These are phyloP conservation scores for Nymphalis urticae DNA, from an alignment of 2,888 invertebrate species.

Conservation along the genomic window DNA sequence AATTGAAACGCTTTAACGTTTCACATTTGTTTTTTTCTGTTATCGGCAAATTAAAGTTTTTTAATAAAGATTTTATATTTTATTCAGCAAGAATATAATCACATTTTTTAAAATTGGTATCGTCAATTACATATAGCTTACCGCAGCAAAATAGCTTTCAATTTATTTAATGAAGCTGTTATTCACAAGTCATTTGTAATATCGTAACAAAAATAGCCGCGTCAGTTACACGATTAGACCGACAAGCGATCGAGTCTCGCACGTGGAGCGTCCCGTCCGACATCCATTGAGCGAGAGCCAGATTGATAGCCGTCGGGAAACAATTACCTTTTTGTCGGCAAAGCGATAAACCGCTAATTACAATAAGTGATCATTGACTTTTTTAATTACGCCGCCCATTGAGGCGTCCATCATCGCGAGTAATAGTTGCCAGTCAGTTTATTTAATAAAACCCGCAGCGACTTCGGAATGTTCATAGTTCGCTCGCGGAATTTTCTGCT, in stretches of 20 bases:
- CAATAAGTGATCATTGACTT: constrained; percentile 78
- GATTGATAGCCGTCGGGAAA: constrained; percentile 71
- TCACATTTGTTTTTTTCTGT: neutral
- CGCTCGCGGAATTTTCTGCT: constrained; percentile 70
- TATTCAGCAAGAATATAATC: neutral
- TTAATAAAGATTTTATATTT: neutral
- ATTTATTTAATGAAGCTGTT: constrained; percentile 29
- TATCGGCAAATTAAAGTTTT: neutral
- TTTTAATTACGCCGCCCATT: constrained; percentile 73
- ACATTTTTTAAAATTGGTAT: constrained; percentile 8
- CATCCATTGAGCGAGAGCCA: constrained; percentile 42
- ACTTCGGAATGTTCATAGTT: constrained; percentile 62
- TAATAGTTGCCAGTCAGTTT: constrained; percentile 79
- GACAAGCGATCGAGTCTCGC: constrained; percentile 42
- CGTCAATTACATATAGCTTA: neutral
- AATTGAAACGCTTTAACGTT: constrained; percentile 14
- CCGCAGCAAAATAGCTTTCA: constrained; percentile 11
- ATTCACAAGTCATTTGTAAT: constrained; percentile 26
- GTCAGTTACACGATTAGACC: constrained; percentile 33
- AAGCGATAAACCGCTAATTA: constrained; percentile 74
- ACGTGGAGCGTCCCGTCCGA: constrained; percentile 49
- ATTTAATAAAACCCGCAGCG: constrained; percentile 68
- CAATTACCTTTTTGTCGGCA: constrained; percentile 77
- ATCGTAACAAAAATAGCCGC: constrained; percentile 34
- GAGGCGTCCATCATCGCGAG: constrained; percentile 57